These are phyloP conservation scores for Synchiropus splendidus DNA, from an alignment of 2,113 vertebrate species.

Conservation along the genomic window DNA sequence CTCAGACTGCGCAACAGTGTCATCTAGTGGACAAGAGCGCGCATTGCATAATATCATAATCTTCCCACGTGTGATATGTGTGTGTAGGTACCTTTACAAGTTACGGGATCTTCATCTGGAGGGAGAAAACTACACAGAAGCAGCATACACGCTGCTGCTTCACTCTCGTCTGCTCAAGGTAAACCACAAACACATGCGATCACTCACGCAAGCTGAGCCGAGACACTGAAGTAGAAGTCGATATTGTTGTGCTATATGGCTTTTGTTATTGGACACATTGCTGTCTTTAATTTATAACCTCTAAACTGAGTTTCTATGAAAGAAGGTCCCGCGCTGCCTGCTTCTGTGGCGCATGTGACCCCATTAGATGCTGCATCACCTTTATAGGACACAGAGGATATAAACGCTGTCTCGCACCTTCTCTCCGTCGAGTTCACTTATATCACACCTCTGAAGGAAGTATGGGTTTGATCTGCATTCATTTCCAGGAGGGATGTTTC, in stretches of 20 bases:
- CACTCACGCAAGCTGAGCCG: too few relatives aligned
- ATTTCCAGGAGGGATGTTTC: background rate
- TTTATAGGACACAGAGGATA: constrained; percentile 21
- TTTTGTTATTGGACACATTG: too few relatives aligned
- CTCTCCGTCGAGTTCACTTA: too few relatives aligned
- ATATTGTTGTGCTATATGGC: too few relatives aligned
- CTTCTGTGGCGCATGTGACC: constrained; percentile 19
- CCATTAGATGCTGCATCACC: constrained; percentile 26
- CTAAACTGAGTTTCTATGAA: too few relatives aligned
- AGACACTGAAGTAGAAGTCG: too few relatives aligned
- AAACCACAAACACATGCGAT: constrained; percentile 13
- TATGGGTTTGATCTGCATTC: constrained; percentile 21
- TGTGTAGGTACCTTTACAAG: constrained; percentile 87
- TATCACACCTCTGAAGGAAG: constrained; percentile 24
- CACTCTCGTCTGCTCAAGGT: constrained; percentile 94
- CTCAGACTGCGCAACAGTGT: constrained; percentile 39
- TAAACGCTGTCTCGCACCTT: constrained; percentile 6
- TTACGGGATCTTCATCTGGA: constrained; percentile 92
- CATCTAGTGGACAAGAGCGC: constrained; percentile 50
- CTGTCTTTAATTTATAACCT: too few relatives aligned
- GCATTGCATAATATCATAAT: constrained; percentile 8
- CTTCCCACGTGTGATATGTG: constrained; percentile 2
- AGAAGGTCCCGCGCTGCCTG: too few relatives aligned
- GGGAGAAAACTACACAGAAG: constrained; percentile 92
- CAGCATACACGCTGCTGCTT: constrained; percentile 87